Percentiles rank a stretch among this genome's conserved stretches.
These are phyloP conservation scores for Hydrotaea cyrtoneurina DNA, from an alignment of 2,888 invertebrate species.

Conservation along the genomic window DNA sequence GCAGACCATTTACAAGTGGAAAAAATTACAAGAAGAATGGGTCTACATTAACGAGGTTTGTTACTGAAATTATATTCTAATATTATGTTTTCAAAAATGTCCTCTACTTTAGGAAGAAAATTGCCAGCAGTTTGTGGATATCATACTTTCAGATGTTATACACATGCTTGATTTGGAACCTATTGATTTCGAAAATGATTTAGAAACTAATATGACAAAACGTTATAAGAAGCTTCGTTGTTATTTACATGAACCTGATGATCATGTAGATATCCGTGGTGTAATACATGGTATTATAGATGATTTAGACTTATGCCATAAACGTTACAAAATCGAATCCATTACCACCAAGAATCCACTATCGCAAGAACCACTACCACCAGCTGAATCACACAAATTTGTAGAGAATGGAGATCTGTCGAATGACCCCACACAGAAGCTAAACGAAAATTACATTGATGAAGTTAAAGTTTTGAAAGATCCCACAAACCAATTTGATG, in stretches of 20 bases:
- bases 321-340: slow-evolving; percentile 69
- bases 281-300: slow-evolving; percentile 73
- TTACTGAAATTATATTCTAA: not conserved
- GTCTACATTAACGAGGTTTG: slow-evolving; percentile 34
- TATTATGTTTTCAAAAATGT: not conserved
- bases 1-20: slow-evolving; percentile 74
- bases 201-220: slow-evolving; percentile 70
- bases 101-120: slow-evolving; percentile 69
- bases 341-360: not conserved
- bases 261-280: slow-evolving; percentile 66
- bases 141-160: slow-evolving; percentile 74
- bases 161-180: slow-evolving; percentile 71
- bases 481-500: not conserved
- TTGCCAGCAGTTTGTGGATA: slow-evolving; percentile 67
- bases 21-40: slow-evolving; percentile 69
- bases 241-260: slow-evolving; percentile 61
- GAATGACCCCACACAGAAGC: not conserved
- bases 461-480: not conserved
- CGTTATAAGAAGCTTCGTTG: slow-evolving; percentile 74
- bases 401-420: not conserved
- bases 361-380: not conserved
- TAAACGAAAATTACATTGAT: not conserved
- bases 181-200: slow-evolving; percentile 53
- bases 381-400: not conserved
- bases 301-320: slow-evolving; percentile 71